Evolutionary conservation across 1,140 invertebrate species (phyloP).

Genomic region (Rhopalosiphum padi): DNA sequence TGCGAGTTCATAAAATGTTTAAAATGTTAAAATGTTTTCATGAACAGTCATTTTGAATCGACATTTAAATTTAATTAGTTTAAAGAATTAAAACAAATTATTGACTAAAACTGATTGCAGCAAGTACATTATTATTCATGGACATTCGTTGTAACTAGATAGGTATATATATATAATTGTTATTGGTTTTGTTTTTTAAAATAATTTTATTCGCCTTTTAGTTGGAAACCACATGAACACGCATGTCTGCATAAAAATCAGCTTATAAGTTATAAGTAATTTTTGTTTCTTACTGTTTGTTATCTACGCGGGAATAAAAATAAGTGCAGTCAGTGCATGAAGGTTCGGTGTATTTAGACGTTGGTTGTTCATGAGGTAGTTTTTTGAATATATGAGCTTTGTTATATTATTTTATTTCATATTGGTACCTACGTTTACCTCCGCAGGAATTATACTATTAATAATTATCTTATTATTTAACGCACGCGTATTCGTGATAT

Average conservation of each 20-base stretch:
- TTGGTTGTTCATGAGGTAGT: neutral
- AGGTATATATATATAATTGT: neutral
- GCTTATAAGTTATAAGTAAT: neutral
- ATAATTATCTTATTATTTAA: neutral
- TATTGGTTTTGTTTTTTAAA: neutral
- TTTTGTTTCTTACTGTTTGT: neutral
- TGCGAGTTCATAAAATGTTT: neutral
- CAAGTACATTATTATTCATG: neutral
- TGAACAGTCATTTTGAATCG: neutral
- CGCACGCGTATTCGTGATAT: neutral
- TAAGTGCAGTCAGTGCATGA: neutral
- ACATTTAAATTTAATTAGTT: neutral
- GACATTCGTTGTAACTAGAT: neutral
- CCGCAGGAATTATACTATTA: neutral
- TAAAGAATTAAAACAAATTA: neutral
- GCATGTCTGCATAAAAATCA: neutral
- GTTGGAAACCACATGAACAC: neutral
- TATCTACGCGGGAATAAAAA: neutral
- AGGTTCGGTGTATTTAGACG: neutral
- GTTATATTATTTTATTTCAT: neutral
- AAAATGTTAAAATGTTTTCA: no score
- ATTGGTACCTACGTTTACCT: neutral
- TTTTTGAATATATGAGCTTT: neutral
- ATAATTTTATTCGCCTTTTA: neutral
- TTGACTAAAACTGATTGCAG: neutral